Percentiles rank a stretch among this genome's conserved stretches.
Evolutionary conservation across 2,888 invertebrate genomes (phyloP).

Genomic region (Drosophila robusta): DNA sequence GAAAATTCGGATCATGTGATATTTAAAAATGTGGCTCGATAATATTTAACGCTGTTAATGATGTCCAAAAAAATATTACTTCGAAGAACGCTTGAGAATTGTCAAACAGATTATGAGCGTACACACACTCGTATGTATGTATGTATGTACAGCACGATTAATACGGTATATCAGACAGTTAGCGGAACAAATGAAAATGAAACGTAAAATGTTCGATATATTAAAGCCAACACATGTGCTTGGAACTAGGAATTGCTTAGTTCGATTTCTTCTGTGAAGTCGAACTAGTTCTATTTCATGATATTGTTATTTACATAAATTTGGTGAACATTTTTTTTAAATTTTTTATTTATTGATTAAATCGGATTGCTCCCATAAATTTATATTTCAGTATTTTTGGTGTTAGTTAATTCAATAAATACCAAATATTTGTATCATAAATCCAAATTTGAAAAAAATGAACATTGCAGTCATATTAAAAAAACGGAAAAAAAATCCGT

Average conservation of each 20-base stretch:
- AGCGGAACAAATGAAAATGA: constrained; percentile 22
- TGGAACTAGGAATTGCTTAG: neutral
- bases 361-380: no score
- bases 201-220: constrained; percentile 32
- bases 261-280: neutral
- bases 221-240: constrained; percentile 15
- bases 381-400: no score
- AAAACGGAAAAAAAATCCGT: no score
- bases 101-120: constrained; percentile 26
- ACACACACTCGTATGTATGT: constrained; percentile 15
- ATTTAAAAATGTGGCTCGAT: neutral
- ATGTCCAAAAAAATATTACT: constrained; percentile 7
- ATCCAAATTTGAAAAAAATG: no score
- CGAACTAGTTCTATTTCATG: constrained; percentile 6
- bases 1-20: constrained; percentile 13
- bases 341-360: no score
- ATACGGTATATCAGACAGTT: constrained; percentile 8
- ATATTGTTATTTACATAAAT: neutral
- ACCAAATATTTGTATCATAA: no score
- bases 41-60: neutral
- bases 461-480: no score
- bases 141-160: constrained; percentile 24
- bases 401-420: no score
- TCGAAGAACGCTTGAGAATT: constrained; percentile 21
- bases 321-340: neutral